Evolutionary conservation across 2,888 invertebrate genomes (phyloP).

Genomic region (Synanthedon andrenaeformis): DNA sequence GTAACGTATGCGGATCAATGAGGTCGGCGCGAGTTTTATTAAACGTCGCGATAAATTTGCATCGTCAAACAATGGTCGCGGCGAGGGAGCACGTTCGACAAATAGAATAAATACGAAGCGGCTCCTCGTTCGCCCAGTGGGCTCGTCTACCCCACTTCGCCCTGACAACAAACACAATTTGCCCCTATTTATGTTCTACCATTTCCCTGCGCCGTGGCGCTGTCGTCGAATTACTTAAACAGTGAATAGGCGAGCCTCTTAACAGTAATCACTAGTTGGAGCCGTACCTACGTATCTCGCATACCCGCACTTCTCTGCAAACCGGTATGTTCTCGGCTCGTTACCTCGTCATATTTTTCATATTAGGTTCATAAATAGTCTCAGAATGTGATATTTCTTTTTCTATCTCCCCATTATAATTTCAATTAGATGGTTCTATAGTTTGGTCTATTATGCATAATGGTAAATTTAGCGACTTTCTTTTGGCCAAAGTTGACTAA

Average conservation of each 20-base stretch:
- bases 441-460: too few relatives aligned
- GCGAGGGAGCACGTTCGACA: conserved; percentile 60
- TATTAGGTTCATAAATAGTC: conserved; percentile 23
- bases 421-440: too few relatives aligned
- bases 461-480: too few relatives aligned
- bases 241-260: conserved; percentile 2
- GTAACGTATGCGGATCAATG: conserved; percentile 58
- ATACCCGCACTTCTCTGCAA: conserved; percentile 7
- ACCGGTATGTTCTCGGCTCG: conserved; percentile 25
- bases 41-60: conserved; percentile 64
- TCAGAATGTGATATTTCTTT: neutral
- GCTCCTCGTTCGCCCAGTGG: conserved; percentile 23
- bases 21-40: conserved; percentile 54
- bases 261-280: conserved; percentile 9
- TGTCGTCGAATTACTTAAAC: conserved; percentile 26
- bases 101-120: conserved; percentile 62
- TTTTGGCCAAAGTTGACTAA: too few relatives aligned
- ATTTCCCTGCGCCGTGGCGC: conserved; percentile 17
- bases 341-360: conserved; percentile 28
- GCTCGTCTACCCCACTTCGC: conserved; percentile 27
- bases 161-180: conserved; percentile 57
- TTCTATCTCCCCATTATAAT: too few relatives aligned
- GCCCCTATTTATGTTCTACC: conserved; percentile 46
- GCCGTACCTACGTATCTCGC: neutral
- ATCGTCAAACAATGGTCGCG: conserved; percentile 60